Percentiles rank a stretch among this genome's conserved stretches.
Conservation (phyloP, 2,113 vertebrate species). For the Grammomys surdaster region DNA sequence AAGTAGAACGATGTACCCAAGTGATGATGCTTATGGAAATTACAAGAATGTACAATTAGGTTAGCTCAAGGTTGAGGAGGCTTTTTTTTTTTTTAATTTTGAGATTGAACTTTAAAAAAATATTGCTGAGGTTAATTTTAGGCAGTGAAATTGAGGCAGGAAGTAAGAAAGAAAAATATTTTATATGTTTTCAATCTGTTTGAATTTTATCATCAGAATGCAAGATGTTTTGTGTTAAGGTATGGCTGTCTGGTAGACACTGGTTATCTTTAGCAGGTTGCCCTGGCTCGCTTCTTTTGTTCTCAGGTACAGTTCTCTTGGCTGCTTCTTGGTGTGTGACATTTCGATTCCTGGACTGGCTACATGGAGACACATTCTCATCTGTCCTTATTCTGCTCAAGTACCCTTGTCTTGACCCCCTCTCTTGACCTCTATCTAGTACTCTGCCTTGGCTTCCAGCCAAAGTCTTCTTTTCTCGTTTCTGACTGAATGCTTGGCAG, state of each 20-base stretch:
- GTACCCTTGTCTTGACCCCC: background rate
- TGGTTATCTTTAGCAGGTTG: background rate
- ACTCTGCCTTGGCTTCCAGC: background rate
- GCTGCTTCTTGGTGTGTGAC: background rate
- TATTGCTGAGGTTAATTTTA: background rate
- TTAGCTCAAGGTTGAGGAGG: background rate
- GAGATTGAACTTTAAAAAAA: background rate
- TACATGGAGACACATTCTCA: background rate
- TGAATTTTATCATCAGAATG: background rate
- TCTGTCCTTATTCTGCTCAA: background rate
- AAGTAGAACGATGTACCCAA: too few species aligned
- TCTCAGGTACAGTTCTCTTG: background rate
- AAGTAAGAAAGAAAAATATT: background rate
- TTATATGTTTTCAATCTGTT: background rate
- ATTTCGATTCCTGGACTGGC: background rate
- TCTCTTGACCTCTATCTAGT: background rate
- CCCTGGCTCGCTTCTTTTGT: background rate
- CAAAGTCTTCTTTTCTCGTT: background rate
- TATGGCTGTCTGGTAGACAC: background rate
- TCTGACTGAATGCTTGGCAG: background rate
- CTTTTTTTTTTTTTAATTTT: background rate
- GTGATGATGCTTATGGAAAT: background rate
- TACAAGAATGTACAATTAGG: background rate
- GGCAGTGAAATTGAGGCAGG: background rate
- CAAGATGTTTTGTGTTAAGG: background rate